Conservation (phyloP, 2,797 vertebrate genomes). For the Oryzias sinensis region DNA sequence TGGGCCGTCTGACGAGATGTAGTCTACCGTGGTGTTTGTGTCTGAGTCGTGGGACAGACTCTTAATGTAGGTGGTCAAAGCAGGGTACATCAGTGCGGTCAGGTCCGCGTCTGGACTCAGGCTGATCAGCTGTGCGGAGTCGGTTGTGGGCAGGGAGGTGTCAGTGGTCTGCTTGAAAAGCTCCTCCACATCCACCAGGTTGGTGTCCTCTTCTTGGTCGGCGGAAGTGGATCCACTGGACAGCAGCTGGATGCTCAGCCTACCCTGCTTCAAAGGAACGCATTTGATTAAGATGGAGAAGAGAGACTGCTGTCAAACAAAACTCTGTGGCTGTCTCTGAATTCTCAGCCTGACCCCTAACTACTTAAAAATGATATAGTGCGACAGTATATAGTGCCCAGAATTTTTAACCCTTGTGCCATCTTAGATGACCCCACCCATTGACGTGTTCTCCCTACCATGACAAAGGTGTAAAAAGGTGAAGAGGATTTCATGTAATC, state of each 20-base stretch:
- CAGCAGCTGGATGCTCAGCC: conserved; percentile 60
- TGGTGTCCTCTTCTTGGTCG: conserved; percentile 77
- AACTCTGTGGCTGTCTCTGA: background rate
- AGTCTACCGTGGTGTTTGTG: conserved; percentile 46
- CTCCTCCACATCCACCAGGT: conserved; percentile 79
- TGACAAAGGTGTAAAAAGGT: too few species aligned
- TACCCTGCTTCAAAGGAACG: conserved; percentile 65
- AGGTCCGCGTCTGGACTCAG: background rate
- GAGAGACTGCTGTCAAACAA: background rate
- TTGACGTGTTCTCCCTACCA: too few species aligned
- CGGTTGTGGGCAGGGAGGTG: background rate
- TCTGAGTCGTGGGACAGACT: conserved; percentile 66
- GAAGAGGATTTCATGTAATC: too few species aligned
- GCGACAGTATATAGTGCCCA: too few species aligned
- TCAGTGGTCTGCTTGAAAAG: background rate
- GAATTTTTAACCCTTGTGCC: too few species aligned
- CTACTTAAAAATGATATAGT: too few species aligned
- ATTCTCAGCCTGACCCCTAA: too few species aligned
- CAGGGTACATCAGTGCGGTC: conserved; percentile 15
- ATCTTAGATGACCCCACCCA: too few species aligned
- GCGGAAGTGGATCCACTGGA: conserved; percentile 34
- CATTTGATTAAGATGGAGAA: background rate
- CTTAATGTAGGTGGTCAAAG: conserved; percentile 76
- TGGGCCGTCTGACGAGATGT: conserved; percentile 67
- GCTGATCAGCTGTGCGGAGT: background rate